Percentiles rank a stretch among this genome's conserved stretches.
Evolutionary conservation across 2,888 invertebrate species (phyloP).

Genomic region (Drosophila nr. perissopoda): DNA sequence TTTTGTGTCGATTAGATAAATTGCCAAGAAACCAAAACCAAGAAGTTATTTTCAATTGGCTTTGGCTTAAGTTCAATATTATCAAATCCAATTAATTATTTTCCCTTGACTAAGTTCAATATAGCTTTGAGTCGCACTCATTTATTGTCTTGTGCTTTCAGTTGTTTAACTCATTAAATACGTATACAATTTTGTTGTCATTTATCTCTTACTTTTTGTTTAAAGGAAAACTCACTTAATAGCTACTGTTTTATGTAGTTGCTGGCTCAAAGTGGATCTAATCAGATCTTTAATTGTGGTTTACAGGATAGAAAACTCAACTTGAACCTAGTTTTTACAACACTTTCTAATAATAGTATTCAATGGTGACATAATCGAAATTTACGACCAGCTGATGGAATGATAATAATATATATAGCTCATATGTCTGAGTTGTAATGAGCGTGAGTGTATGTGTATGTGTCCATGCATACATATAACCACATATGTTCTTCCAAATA

Average conservation of each 20-base stretch:
- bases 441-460: neutral
- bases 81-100: constrained; percentile 22
- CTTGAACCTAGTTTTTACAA: neutral
- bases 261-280: neutral
- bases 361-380: neutral
- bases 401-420: neutral
- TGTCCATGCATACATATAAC: constrained; percentile 4
- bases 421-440: neutral
- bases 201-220: neutral
- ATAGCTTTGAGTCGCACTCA: neutral
- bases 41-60: constrained; percentile 37
- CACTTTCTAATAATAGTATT: neutral
- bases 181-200: neutral
- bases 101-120: constrained; percentile 16
- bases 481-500: constrained; percentile 20
- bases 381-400: neutral
- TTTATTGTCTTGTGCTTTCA: neutral
- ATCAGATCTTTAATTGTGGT: neutral
- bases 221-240: neutral
- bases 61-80: neutral
- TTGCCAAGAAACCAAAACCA: constrained; percentile 7
- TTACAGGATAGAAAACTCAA: neutral
- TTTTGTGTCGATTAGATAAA: constrained; percentile 13
- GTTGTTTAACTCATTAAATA: neutral
- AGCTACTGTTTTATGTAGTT: neutral